Evolutionary conservation across 2,113 vertebrate genomes (phyloP).

Genomic region (Pipra filicauda): DNA sequence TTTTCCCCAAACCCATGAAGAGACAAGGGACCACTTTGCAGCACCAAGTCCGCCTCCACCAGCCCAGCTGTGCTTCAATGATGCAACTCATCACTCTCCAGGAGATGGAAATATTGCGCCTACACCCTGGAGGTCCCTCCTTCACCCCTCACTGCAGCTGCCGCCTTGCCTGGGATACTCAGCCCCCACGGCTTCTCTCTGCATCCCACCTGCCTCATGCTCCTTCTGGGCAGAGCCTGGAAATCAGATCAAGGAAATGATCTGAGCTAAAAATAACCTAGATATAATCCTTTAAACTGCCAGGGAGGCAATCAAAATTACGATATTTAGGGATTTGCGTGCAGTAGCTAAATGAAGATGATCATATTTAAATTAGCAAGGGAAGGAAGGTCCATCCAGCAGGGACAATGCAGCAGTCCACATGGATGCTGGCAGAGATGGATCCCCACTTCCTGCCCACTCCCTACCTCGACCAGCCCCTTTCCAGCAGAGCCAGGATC

Average conservation of each 20-base stretch:
- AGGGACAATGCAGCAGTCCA: fast-evolving
- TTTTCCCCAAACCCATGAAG: not conserved
- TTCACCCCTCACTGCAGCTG: not conserved
- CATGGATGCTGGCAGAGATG: not conserved
- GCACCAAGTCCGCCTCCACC: not conserved
- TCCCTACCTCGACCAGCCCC: not conserved
- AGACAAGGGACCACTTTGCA: not conserved
- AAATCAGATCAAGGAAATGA: conserved; percentile 52
- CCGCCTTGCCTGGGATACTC: not conserved
- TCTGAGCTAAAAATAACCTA: conserved; percentile 50
- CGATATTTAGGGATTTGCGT: conserved; percentile 48
- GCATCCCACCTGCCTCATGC: not conserved
- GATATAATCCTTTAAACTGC: conserved; percentile 60
- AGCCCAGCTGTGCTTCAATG: not conserved
- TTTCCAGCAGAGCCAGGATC: not conserved
- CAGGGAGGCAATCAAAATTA: conserved; percentile 44
- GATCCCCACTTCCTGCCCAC: not conserved
- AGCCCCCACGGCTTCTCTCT: not conserved
- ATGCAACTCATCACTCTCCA: not conserved
- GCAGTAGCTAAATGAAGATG: conserved; percentile 39
- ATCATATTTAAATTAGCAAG: not conserved
- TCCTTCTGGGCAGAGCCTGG: not conserved
- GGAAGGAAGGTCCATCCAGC: not conserved
- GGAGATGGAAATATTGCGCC: fast-evolving
- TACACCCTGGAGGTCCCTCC: not conserved